These are phyloP conservation scores for Mamestra configurata DNA, from an alignment of 1,140 invertebrate genomes.

Conservation along the genomic window DNA sequence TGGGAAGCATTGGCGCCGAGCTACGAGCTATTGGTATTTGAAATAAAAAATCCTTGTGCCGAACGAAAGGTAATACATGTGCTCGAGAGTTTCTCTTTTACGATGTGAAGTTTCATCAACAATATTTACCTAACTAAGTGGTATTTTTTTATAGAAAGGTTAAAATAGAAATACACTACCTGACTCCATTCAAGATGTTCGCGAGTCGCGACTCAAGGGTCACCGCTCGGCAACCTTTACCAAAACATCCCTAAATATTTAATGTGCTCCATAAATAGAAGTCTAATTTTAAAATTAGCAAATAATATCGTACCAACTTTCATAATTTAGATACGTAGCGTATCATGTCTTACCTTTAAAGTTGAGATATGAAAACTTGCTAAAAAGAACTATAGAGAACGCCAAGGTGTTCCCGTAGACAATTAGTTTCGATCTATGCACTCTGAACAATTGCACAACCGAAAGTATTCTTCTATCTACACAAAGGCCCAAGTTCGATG, in stretches of 20 bases:
- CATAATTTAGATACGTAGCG: background rate
- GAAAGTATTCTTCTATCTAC: conserved; percentile 42
- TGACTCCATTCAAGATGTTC: background rate
- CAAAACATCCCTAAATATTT: conserved; percentile 14
- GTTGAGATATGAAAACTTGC: background rate
- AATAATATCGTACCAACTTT: background rate
- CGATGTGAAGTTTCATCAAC: background rate
- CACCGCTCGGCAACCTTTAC: background rate
- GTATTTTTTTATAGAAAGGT: background rate
- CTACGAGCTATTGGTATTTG: conserved; percentile 42
- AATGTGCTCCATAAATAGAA: background rate
- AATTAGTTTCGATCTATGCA: conserved; percentile 37
- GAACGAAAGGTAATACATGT: conserved; percentile 5
- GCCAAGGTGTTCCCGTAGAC: conserved; percentile 27
- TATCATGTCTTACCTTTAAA: background rate
- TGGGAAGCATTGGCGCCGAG: conserved; percentile 54
- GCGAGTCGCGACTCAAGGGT: background rate
- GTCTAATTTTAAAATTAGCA: background rate
- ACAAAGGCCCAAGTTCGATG: conserved; percentile 33
- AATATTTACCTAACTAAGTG: background rate
- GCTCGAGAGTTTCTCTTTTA: background rate
- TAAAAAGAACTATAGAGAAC: background rate
- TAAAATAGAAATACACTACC: background rate
- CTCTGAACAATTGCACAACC: conserved; percentile 42
- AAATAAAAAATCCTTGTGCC: conserved; percentile 25